Evolutionary conservation across 2,888 invertebrate species (phyloP).

Genomic region (Drosophila paranaensis): DNA sequence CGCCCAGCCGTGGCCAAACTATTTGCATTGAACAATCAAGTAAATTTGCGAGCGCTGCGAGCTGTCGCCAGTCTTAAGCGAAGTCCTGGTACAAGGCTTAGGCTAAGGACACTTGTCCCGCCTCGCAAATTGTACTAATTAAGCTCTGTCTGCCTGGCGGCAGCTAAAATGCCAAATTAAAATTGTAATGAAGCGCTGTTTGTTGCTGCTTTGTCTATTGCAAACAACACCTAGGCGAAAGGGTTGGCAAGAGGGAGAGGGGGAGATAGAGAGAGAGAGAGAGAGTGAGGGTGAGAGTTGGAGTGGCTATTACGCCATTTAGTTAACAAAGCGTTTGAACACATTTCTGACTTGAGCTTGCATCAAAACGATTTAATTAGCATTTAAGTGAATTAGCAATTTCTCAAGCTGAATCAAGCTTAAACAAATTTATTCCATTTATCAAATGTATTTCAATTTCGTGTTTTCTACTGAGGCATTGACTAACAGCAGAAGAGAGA

Average conservation of each 20-base stretch:
- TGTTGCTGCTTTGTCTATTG: constrained; percentile 23
- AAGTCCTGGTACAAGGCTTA: constrained; percentile 16
- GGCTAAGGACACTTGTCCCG: constrained; percentile 64
- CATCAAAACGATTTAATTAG: constrained; percentile 1
- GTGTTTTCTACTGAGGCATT: not conserved
- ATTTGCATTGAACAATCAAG: constrained; percentile 54
- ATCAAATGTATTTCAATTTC: constrained; percentile 4
- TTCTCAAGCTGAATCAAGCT: constrained; percentile 4
- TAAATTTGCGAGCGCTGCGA: constrained; percentile 26
- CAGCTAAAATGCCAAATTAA: constrained; percentile 69
- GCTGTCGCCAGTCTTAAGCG: constrained; percentile 36
- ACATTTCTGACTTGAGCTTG: constrained; percentile 1
- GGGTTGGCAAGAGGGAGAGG: not conserved
- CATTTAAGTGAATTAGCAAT: constrained; percentile 8
- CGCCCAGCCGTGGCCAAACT: constrained; percentile 32
- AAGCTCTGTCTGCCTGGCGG: constrained; percentile 53
- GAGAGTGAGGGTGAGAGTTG: not conserved
- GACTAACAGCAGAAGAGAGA: not conserved
- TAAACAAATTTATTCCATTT: constrained; percentile 7
- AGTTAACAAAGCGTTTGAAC: constrained; percentile 20
- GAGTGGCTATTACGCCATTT: constrained; percentile 20
- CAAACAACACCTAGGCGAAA: constrained; percentile 9
- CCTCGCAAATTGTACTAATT: constrained; percentile 74
- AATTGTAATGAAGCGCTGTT: constrained; percentile 71
- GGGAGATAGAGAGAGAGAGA: not conserved